phyloP scores from a whole-genome alignment of 2,888 invertebrate genomes.

The Tryphoninae sp. region DNA sequence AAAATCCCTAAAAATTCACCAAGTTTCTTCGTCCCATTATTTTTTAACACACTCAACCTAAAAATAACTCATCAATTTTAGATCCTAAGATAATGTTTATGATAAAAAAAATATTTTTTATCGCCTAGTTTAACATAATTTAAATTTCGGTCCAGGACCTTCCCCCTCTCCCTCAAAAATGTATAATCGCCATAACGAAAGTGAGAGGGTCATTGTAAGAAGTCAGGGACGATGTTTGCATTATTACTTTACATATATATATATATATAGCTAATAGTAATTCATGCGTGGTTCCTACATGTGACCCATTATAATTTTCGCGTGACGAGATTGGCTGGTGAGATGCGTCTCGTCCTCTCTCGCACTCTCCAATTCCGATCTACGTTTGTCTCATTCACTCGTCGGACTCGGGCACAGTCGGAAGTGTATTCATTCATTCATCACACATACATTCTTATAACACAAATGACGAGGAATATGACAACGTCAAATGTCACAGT shows the following conservation, averaged over 20 bases:
- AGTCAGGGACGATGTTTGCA: neutral
- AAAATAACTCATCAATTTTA: too few species aligned
- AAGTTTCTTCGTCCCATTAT: too few species aligned
- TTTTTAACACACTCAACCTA: too few species aligned
- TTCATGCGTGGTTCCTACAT: constrained; percentile 50
- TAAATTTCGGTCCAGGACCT: too few species aligned
- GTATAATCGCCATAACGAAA: too few species aligned
- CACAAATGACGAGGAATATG: constrained; percentile 21
- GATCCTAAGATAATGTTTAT: too few species aligned
- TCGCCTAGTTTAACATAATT: too few species aligned
- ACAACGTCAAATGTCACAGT: constrained; percentile 5
- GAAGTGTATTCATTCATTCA: neutral
- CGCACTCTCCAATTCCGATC: neutral
- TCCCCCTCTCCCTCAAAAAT: too few species aligned
- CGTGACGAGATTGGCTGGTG: constrained; percentile 51
- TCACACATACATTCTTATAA: neutral
- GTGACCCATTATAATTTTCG: constrained; percentile 55
- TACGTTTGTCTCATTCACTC: constrained; percentile 10
- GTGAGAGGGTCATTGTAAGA: neutral
- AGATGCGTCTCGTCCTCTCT: constrained; percentile 24
- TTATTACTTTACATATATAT: constrained; percentile 24
- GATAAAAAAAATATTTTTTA: too few species aligned
- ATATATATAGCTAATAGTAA: constrained; percentile 31
- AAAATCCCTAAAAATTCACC: too few species aligned
- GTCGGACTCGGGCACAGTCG: constrained; percentile 10